Conservation (phyloP, 2,888 invertebrate species). For the Andrena bucephala region DNA sequence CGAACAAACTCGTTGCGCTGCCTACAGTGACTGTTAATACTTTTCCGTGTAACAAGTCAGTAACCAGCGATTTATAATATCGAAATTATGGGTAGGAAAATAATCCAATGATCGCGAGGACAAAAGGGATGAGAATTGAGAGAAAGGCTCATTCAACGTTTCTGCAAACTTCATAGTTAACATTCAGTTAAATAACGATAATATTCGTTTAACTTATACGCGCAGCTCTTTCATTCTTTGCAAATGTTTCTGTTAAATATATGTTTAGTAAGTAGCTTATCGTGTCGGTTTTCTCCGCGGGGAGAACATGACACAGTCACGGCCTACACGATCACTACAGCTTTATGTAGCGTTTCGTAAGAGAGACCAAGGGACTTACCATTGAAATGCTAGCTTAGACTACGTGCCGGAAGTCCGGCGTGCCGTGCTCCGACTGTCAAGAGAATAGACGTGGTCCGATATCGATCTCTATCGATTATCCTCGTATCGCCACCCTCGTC, state of each 20-base stretch:
- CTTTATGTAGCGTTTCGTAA: conserved; percentile 60
- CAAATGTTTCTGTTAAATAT: conserved; percentile 12
- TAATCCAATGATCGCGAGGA: background rate
- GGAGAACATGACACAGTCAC: conserved; percentile 26
- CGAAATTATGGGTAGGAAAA: background rate
- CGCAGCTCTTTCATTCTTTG: background rate
- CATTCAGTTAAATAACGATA: background rate
- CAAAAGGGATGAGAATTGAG: conserved; percentile 1
- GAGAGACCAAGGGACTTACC: conserved; percentile 47
- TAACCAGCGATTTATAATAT: background rate
- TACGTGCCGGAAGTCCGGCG: conserved; percentile 80
- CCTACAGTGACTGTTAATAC: conserved; percentile 43
- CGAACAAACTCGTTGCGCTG: conserved; percentile 10
- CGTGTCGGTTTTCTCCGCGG: background rate
- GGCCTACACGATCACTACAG: conserved; percentile 48
- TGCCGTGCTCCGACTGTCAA: conserved; percentile 73
- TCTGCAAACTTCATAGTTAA: background rate
- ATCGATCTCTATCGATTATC: conserved; percentile 67
- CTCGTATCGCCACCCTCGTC: conserved; percentile 49
- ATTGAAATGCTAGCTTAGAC: conserved; percentile 79
- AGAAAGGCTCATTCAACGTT: background rate
- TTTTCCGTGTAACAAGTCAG: conserved; percentile 33
- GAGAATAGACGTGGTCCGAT: conserved; percentile 66
- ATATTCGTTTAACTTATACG: background rate
- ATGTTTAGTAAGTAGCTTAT: conserved; percentile 16